Evolutionary conservation across 30 jellyfish, hydroid and myxozoan genomes (phyloP).

Genomic region (Catostylus mosaicus): DNA sequence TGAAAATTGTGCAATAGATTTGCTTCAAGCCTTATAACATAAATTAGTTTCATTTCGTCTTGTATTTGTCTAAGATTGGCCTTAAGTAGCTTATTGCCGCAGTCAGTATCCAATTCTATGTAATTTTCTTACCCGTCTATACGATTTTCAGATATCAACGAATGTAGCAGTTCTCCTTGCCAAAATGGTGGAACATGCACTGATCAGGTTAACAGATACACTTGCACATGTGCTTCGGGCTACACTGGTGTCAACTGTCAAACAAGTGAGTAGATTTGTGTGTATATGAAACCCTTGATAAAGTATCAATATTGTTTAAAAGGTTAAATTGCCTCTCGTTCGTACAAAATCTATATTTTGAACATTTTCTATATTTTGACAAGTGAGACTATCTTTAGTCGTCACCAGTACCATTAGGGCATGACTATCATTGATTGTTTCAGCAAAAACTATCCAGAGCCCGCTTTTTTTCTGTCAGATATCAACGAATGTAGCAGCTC

Average conservation of each 20-base stretch:
- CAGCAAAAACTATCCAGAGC: not conserved
- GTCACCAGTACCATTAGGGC: not conserved
- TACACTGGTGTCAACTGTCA: not conserved
- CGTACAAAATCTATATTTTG: not conserved
- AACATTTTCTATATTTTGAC: not conserved
- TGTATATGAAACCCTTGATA: not conserved
- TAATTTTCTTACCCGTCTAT: not conserved
- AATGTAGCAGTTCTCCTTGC: conserved; percentile 10
- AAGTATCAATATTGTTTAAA: not conserved
- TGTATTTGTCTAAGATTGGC: too few relatives aligned
- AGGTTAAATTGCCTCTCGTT: not conserved
- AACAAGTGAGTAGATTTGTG: not conserved
- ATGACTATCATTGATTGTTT: not conserved
- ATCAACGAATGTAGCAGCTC: conserved; percentile 42
- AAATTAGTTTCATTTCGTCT: too few relatives aligned
- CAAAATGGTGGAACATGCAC: conserved; percentile 4
- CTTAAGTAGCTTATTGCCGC: too few relatives aligned
- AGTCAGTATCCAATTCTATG: too few relatives aligned
- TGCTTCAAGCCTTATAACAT: too few relatives aligned
- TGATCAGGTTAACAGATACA: not conserved
- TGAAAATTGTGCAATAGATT: too few relatives aligned
- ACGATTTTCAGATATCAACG: not conserved
- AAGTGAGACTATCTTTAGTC: not conserved
- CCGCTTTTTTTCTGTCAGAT: conserved; percentile 7
- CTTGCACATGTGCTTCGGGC: not conserved